A percentile compares a stretch with the other conserved stretches of the same genome.
These are phyloP conservation scores for Macquaria australasica DNA, from an alignment of 2,113 vertebrate species.

Conservation along the genomic window DNA sequence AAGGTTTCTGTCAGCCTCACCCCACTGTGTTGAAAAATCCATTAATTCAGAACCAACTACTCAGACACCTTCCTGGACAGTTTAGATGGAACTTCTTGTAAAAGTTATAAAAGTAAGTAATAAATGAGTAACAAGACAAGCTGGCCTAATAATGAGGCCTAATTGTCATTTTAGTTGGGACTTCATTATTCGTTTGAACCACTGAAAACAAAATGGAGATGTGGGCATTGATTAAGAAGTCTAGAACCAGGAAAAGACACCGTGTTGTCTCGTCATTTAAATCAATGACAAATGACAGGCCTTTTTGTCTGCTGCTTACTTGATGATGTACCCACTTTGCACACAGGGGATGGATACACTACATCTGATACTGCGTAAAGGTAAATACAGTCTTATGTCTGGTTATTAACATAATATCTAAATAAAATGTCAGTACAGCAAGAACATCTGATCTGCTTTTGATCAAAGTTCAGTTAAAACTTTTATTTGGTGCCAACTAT, in stretches of 20 bases:
- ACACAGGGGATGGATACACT: neutral
- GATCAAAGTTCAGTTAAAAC: neutral
- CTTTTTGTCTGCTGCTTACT: neutral
- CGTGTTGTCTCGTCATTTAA: no score
- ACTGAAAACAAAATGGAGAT: neutral
- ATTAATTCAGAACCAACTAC: neutral
- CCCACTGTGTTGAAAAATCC: neutral
- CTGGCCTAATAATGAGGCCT: neutral
- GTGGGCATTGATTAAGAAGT: neutral
- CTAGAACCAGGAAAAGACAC: neutral
- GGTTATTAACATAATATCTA: neutral
- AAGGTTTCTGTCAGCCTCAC: neutral
- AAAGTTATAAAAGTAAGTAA: neutral
- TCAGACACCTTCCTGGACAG: neutral
- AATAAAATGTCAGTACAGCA: neutral
- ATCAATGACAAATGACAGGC: conserved; percentile 1
- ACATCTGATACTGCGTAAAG: neutral
- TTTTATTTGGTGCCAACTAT: neutral
- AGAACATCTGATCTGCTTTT: neutral
- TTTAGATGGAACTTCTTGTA: neutral
- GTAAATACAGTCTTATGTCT: neutral
- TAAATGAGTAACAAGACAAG: neutral
- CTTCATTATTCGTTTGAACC: neutral
- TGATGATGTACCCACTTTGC: neutral
- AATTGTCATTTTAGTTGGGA: neutral